Evolutionary conservation across 2,113 vertebrate genomes (phyloP).

Genomic region (Procavia capensis): DNA sequence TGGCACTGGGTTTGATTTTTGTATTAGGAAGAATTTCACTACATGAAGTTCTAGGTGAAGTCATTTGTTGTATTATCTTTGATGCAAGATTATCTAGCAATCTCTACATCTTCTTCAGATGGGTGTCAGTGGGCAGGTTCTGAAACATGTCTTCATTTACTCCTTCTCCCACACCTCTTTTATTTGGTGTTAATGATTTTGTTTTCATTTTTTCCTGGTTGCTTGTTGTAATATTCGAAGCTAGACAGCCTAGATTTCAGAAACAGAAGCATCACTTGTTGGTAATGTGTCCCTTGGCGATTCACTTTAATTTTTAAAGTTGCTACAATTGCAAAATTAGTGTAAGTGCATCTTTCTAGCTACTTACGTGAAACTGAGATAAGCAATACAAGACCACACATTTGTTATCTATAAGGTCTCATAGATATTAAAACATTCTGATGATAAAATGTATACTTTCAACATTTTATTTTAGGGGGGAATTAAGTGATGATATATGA

Average conservation of each 20-base stretch:
- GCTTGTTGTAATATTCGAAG: neutral
- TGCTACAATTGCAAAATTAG: neutral
- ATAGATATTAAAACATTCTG: neutral
- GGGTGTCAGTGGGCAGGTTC: neutral
- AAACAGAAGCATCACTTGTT: neutral
- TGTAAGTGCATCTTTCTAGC: neutral
- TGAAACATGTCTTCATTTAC: neutral
- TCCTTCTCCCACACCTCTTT: neutral
- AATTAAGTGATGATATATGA: neutral
- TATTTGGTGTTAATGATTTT: slow-evolving; percentile 23
- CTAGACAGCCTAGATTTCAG: neutral
- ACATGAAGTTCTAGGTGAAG: neutral
- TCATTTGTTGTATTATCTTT: neutral
- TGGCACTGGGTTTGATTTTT: too few species aligned
- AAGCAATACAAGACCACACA: neutral
- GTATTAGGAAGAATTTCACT: neutral
- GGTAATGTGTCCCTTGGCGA: neutral
- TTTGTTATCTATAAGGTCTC: neutral
- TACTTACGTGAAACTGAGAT: neutral
- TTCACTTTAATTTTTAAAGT: neutral
- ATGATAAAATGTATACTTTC: neutral
- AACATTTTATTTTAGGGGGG: neutral
- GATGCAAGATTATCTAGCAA: neutral
- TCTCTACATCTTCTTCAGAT: neutral
- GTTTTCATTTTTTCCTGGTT: neutral